Conservation (phyloP, 2,113 vertebrate species). For the Paratilapia polleni region DNA sequence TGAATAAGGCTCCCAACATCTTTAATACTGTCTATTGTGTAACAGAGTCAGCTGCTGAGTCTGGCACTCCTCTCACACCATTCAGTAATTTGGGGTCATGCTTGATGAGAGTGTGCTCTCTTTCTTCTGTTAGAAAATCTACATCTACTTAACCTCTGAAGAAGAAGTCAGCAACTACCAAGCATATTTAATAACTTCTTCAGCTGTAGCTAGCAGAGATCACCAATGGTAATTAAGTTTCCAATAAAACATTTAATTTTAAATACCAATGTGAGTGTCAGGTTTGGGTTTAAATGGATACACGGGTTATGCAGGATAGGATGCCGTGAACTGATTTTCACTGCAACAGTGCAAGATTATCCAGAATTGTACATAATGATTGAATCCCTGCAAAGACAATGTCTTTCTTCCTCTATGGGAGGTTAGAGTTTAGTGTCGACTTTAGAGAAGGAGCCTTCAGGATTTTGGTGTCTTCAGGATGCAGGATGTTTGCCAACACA, state of each 20-base stretch:
- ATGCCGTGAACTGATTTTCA: background rate
- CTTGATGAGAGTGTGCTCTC: background rate
- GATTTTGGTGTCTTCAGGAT: background rate
- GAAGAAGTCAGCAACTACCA: background rate
- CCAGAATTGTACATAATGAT: background rate
- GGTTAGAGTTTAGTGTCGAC: slow-evolving; percentile 10
- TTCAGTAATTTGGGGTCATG: background rate
- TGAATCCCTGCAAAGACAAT: background rate
- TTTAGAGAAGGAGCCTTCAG: background rate
- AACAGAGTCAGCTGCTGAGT: background rate
- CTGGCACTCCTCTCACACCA: background rate
- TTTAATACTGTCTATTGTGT: background rate
- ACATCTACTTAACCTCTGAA: background rate
- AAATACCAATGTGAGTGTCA: background rate
- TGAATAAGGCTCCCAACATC: background rate
- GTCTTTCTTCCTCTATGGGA: background rate
- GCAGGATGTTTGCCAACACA: slow-evolving; percentile 28
- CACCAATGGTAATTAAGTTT: background rate
- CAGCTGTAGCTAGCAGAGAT: accelerated
- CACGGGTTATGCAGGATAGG: background rate
- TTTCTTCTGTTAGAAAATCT: background rate
- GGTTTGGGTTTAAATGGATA: background rate
- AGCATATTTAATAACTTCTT: background rate
- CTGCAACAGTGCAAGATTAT: background rate
- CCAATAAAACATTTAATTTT: background rate